These are phyloP conservation scores for Tangara arthus DNA, from an alignment of 2,797 vertebrate genomes.

Conservation along the genomic window DNA sequence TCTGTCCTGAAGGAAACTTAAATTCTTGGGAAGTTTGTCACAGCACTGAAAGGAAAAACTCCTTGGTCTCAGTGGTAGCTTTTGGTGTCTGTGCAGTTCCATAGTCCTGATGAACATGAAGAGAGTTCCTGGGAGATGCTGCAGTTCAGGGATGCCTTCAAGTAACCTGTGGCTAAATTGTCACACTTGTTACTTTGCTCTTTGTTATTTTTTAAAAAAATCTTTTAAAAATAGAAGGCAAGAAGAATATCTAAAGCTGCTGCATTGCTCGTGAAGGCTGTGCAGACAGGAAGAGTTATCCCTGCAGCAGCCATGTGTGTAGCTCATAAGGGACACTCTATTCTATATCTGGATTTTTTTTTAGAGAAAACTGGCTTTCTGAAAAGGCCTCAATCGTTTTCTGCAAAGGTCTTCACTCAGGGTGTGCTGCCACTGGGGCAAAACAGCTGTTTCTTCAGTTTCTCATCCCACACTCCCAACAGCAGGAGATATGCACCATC, in stretches of 20 bases:
- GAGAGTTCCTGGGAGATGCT: not conserved
- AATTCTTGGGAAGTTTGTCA: not conserved
- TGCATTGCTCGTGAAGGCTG: not conserved
- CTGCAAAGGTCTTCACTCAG: not conserved
- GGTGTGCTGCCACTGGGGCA: not conserved
- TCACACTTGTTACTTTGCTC: fast-evolving
- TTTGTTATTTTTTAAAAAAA: not conserved
- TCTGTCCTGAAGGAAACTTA: not conserved
- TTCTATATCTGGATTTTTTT: too few species aligned
- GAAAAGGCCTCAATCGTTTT: not conserved
- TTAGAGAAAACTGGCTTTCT: not conserved
- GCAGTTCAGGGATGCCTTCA: not conserved
- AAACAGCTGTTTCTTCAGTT: not conserved
- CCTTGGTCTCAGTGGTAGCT: not conserved
- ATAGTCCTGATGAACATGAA: not conserved
- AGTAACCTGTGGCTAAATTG: not conserved
- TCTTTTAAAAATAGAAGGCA: not conserved
- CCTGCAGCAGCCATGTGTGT: not conserved
- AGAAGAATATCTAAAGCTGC: not conserved
- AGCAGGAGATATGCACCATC: not conserved
- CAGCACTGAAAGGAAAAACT: not conserved
- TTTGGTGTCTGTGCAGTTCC: not conserved
- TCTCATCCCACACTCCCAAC: not conserved
- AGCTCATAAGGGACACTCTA: not conserved
- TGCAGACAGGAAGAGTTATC: not conserved